A percentile compares a stretch with the other conserved stretches of the same genome.
Evolutionary conservation across 2,888 invertebrate species (phyloP).

Genomic region (Lasioglossum lativentre): DNA sequence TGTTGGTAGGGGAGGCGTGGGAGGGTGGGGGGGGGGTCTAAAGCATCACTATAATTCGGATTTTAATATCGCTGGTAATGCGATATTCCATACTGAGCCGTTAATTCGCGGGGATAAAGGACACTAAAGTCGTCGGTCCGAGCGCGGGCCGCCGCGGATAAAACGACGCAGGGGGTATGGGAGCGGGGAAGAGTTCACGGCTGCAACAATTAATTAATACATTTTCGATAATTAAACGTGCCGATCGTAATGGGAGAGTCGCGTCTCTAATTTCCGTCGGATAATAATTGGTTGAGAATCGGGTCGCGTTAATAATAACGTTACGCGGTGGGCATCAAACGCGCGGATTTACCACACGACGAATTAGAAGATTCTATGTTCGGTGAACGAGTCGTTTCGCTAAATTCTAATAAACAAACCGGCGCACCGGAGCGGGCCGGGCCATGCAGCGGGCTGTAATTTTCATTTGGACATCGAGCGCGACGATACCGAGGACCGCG

Average conservation of each 20-base stretch:
- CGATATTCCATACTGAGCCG: neutral
- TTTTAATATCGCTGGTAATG: neutral
- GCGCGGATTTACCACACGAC: neutral
- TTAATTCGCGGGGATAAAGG: constrained; percentile 16
- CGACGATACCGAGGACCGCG: neutral
- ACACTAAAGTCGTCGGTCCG: neutral
- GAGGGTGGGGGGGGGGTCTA: neutral
- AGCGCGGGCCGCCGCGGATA: neutral
- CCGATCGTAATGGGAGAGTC: constrained; percentile 13
- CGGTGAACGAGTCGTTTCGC: neutral
- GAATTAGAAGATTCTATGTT: constrained; percentile 16
- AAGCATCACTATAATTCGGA: neutral
- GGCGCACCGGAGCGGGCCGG: neutral
- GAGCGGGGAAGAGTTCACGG: neutral
- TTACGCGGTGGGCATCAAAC: constrained; percentile 3
- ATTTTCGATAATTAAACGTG: constrained; percentile 44
- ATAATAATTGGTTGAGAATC: constrained; percentile 45
- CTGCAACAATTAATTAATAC: constrained; percentile 47
- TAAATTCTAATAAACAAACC: constrained; percentile 1
- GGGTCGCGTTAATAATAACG: constrained; percentile 30
- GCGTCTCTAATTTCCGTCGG: constrained; percentile 23
- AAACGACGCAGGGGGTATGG: neutral
- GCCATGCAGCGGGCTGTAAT: neutral
- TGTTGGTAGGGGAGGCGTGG: neutral
- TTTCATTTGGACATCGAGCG: neutral